Evolutionary conservation across 2,888 invertebrate species (phyloP), one percentile per base, ranked within the genome.

Genomic region (Synergus itoensis): DNA sequence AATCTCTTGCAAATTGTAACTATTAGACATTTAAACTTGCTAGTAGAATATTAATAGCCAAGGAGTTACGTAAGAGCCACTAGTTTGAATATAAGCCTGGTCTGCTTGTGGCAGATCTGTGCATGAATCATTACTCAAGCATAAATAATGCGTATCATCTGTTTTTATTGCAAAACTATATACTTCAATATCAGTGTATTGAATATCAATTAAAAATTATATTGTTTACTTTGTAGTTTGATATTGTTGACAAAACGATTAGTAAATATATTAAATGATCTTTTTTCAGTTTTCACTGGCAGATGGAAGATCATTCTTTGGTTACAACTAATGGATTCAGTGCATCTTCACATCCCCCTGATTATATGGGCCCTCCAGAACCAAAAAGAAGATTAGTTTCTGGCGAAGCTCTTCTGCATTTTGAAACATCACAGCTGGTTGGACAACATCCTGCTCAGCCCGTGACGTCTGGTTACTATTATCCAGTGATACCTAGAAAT

Each of bases 401-500:
- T 16, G 89, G 91, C 8, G 91, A 91, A 84, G 87, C 91, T 9
- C 88, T 91, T 67, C 87, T 91, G 18, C 91, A 91, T 80, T 91
- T 91, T 64, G 91, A 91, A 80, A 86, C 91, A 2, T 89, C 91
- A 18, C 88, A 88, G n/a, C 83, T 91, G 5, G 86, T 91, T n/a
- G 88, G 91, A 43, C 91, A 91, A 73, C 91, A 91, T 63, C 77
- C 90, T 1, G 84, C 91, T 4, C 91, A 90, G 73, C 87, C 88
- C 36, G 89, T 91, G 21, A 88, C 91, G 11, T 85, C 90, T 4
- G 89, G 90, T 77, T 91, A 91, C 81, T 91, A 91, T 84, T 91
- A 91, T 79, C 91, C 91, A 16, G 90, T 91, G n/a, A 91, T 91
- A 84, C 90, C 90, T 1, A 89, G 91, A 79, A 91, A 91, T 60